These are phyloP conservation scores for Schlechtendalia chinensis DNA, from an alignment of 1,140 invertebrate genomes.

Conservation along the genomic window DNA sequence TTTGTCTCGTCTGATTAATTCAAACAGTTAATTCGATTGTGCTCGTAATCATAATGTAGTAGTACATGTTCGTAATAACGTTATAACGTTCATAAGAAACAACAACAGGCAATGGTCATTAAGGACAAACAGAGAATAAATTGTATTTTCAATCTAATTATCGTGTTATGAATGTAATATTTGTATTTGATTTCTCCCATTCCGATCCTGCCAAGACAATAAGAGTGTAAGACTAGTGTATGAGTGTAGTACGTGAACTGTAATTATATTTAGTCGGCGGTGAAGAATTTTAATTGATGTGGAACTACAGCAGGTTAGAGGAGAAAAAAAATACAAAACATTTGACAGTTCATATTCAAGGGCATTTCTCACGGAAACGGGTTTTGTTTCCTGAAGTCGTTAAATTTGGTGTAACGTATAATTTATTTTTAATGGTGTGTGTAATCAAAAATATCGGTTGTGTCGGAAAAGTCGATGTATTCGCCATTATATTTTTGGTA, in stretches of 20 bases:
- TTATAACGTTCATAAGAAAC: too few species aligned
- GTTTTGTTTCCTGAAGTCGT: conserved; percentile 28
- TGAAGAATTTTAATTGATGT: conserved; percentile 37
- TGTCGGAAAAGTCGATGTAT: not conserved
- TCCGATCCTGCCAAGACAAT: not conserved
- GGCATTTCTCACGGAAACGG: conserved; percentile 8
- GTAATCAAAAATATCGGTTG: not conserved
- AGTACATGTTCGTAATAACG: not conserved
- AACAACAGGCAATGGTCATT: too few species aligned
- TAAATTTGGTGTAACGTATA: not conserved
- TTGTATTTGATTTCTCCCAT: not conserved
- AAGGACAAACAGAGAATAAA: too few species aligned
- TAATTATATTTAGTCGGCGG: conserved; percentile 2
- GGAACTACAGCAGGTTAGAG: not conserved
- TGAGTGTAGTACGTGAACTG: not conserved
- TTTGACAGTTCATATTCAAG: conserved; percentile 22
- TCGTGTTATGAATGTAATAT: not conserved
- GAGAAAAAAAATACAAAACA: not conserved
- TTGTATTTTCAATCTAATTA: too few species aligned
- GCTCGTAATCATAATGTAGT: not conserved
- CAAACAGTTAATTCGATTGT: conserved; percentile 14
- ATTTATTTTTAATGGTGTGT: not conserved
- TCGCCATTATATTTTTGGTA: not conserved
- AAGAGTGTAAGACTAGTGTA: too few species aligned
- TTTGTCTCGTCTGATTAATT: not conserved